Evolutionary conservation across 2,797 vertebrate genomes (phyloP).

Genomic region (Iguana delicatissima): DNA sequence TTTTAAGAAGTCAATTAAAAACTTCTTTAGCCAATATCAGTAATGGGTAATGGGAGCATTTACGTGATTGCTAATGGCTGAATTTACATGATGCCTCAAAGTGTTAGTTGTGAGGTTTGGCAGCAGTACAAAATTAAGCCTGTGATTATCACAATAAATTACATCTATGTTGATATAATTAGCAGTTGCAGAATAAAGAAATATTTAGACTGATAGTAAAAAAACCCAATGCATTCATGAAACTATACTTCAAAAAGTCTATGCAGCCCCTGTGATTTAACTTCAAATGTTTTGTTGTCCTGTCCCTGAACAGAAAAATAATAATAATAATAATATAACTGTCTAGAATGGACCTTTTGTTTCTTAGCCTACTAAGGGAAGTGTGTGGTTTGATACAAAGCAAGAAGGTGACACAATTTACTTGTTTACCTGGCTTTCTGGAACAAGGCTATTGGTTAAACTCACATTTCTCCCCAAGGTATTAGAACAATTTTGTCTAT

Average conservation of each 20-base stretch:
- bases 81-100: constrained; percentile 76
- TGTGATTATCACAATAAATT: constrained; percentile 82
- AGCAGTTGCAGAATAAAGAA: constrained; percentile 77
- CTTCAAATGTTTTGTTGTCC: constrained; percentile 40
- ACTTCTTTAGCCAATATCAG: constrained; percentile 76
- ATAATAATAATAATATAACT: background rate
- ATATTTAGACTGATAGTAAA: constrained; percentile 80
- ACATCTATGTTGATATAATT: constrained; percentile 83
- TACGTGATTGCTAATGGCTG: constrained; percentile 77
- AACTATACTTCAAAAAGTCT: constrained; percentile 69
- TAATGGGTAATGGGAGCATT: constrained; percentile 74
- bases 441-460: background rate
- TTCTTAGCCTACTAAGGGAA: background rate
- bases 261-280: constrained; percentile 26
- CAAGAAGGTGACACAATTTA: background rate
- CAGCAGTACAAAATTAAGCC: constrained; percentile 71
- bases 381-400: background rate
- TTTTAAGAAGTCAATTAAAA: constrained; percentile 77
- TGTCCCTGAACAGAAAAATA: background rate
- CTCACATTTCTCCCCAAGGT: background rate
- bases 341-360: background rate
- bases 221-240: constrained; percentile 66
- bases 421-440: background rate
- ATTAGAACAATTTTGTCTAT: too few relatives aligned
- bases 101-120: constrained; percentile 69